Evolutionary conservation across 2,113 vertebrate species (phyloP).

Genomic region (Tenrec ecaudatus): DNA sequence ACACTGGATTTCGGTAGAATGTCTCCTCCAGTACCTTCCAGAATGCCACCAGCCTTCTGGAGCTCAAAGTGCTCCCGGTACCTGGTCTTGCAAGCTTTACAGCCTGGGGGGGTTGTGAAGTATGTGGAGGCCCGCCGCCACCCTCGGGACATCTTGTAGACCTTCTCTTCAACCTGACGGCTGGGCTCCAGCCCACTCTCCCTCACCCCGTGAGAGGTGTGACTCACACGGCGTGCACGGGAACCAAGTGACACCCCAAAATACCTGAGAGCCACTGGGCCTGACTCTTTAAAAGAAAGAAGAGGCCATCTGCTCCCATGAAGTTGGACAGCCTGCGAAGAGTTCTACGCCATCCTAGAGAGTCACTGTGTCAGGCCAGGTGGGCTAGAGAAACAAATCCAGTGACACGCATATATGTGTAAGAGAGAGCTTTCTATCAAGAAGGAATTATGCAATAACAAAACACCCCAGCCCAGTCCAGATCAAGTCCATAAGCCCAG

Average conservation of each 20-base stretch:
- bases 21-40: neutral
- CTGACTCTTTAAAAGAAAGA: no score
- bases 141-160: neutral
- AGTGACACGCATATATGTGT: no score
- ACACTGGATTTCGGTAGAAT: neutral
- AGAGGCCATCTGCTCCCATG: no score
- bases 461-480: no score
- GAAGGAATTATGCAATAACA: no score
- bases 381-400: no score
- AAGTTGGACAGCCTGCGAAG: no score
- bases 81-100: conserved; percentile 7
- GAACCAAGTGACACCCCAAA: neutral
- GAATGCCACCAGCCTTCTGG: conserved; percentile 5
- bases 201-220: neutral
- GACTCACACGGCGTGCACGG: neutral
- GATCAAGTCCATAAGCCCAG: no score
- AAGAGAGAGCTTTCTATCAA: no score
- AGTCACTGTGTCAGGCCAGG: no score
- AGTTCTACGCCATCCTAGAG: no score
- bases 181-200: neutral
- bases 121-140: neutral
- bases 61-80: neutral
- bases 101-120: neutral
- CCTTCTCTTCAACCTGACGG: neutral
- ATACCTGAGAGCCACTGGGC: neutral